Evolutionary conservation across 2,888 invertebrate genomes (phyloP), one percentile per base, ranked within the genome.

Genomic region (Galeruca laticollis): DNA sequence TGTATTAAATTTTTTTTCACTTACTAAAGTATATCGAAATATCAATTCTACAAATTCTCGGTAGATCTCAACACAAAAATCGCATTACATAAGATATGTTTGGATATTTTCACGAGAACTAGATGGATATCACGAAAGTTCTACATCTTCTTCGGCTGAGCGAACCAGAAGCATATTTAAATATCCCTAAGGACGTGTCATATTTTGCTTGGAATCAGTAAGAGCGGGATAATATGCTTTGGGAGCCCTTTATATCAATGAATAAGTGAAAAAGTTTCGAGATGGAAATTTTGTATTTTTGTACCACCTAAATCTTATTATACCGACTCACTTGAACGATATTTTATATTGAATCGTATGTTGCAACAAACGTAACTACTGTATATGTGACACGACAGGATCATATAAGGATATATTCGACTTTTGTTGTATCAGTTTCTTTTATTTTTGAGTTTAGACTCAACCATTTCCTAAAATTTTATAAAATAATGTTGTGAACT

Each of bases 211-310:
- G 52, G 52, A 62, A 62, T 62, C 62, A 62, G 62, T 62, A 62
- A 52, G 40, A 62, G 62, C 62, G 21, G 52, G 62, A 62, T 62
- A 62, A 62, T 62, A 62, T 62, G 68, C 69, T 71, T 73, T 62
- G 52, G 71, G 74, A 71, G 60, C 64, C 62, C 40, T 62, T 62
- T 70, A 65, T 65, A 65, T 65, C 65, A 65, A 65, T 65, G 59
- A 65, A 65, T 65, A 59, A 65, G 65, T 65, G 62, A 62, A 62
- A 62, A 65, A 65, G 59, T 65, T 59, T 47, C 49, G 15, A 35
- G 37, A 52, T n/a, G 37, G 31, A 43, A 64, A 65, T 37, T 59
- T 61, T 49, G 56, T 52, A 52, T 62, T 62, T 62, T 62, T 54
- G 52, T 20, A 52, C 40, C 62, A 62, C 21, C 52, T 13, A 54